phyloP scores from a whole-genome alignment of 2,888 invertebrate genomes.

The Lycaena phlaeas region DNA sequence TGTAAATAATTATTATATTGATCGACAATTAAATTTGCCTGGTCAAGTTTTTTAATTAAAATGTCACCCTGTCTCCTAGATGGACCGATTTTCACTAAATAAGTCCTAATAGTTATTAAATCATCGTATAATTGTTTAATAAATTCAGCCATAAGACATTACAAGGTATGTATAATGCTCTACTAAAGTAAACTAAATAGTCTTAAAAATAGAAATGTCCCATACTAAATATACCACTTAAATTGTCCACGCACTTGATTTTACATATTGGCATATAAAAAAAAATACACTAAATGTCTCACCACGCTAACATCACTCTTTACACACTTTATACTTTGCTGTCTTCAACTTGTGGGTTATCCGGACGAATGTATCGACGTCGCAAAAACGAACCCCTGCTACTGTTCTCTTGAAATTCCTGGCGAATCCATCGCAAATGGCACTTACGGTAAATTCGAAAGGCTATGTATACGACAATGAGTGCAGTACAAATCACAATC shows the following conservation, averaged over 20 bases:
- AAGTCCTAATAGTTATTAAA: not conserved
- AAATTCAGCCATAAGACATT: not conserved
- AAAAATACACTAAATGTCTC: not conserved
- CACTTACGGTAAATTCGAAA: not conserved
- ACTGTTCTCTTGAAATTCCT: not conserved
- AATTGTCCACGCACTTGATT: not conserved
- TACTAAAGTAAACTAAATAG: not conserved
- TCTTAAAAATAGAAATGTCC: too few species aligned
- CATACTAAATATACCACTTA: not conserved
- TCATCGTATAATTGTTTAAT: not conserved
- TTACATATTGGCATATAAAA: not conserved
- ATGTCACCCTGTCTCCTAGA: not conserved
- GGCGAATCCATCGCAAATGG: not conserved
- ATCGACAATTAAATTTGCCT: not conserved
- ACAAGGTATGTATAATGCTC: too few species aligned
- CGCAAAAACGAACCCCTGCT: not conserved
- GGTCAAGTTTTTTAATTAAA: not conserved
- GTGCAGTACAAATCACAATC: not conserved
- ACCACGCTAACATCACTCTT: not conserved
- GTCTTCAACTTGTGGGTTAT: not conserved
- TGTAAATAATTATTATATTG: slow-evolving; percentile 1
- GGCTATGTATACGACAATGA: not conserved
- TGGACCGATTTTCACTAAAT: slow-evolving; percentile 5
- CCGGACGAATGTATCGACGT: not conserved
- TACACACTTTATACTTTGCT: not conserved